Evolutionary conservation across 2,797 vertebrate species (phyloP), one percentile per base, ranked within the genome.

Genomic region (Cyclura pinguis): DNA sequence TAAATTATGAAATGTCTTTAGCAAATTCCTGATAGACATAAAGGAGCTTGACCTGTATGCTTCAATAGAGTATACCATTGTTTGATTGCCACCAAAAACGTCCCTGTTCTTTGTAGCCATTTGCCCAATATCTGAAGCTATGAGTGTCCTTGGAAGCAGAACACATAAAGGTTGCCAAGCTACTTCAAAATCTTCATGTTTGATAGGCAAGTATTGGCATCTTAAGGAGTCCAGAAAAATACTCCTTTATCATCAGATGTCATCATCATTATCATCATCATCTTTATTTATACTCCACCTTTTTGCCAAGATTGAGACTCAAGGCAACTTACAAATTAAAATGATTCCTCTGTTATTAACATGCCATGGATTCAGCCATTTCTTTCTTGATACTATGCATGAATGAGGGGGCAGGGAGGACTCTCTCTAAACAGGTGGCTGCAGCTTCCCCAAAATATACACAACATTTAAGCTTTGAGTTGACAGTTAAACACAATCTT

Each of bases 381-480:
- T 12, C 12, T 3, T 32, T 32, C 59, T 62, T 62, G 59, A 62
- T 22, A 62, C 59, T 62, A 62, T 62, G 59, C 20, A 62, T 62
- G 59, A 4, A 62, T 20, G 59, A 22, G 20, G 2, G 12, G 29
- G 4, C 6, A 29, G 42, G 47, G 27, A 29, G n/a, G 73, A 78
- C 24, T 47, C 6, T 80, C 0, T 57, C 91, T 69, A 64, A 86
- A 77, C 80, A 92, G 67, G 35, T 91, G 35, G 6, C 47, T 90
- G 1, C 38, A 88, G 69, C 88, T 22, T 32, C 73, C 9, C 3
- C 93, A 83, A 12, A 88, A 80, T 50, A 22, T 59, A 85, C 62
- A 38, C 62, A 91, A 8, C 24, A 0, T 4, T 89, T 87, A 94
- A 92, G n/a, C 0, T 89, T 81, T 91, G 18, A 50, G 42, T 74